Conservation (phyloP, 2,113 vertebrate species). For the Tauraco erythrolophus region DNA sequence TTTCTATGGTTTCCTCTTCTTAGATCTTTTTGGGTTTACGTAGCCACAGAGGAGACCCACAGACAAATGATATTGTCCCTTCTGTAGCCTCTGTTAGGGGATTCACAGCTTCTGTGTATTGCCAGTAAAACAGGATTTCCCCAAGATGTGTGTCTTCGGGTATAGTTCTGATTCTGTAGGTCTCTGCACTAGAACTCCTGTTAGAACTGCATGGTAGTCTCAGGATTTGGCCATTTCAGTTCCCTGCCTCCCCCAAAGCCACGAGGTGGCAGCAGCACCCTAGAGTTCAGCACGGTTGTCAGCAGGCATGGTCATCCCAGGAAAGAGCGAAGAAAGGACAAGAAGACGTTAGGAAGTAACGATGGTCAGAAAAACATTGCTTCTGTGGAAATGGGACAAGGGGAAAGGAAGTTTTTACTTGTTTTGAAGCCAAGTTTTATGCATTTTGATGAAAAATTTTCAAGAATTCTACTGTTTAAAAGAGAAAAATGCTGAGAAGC, state of each 20-base stretch:
- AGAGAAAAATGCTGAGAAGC: not conserved
- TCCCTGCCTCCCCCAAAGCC: not conserved
- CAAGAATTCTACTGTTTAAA: not conserved
- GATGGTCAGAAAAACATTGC: not conserved
- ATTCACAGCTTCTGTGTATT: not conserved
- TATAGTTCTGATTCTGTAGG: not conserved
- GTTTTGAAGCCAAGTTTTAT: not conserved
- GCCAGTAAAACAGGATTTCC: not conserved
- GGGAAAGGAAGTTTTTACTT: not conserved
- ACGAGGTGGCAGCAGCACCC: constrained; percentile 3
- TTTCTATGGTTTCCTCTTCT: not conserved
- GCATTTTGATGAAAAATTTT: not conserved
- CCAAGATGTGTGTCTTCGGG: fast-evolving
- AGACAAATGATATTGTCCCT: not conserved
- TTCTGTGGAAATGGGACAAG: fast-evolving
- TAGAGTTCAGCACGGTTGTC: not conserved
- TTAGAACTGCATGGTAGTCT: fast-evolving
- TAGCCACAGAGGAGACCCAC: not conserved
- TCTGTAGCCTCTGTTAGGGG: not conserved
- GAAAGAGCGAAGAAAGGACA: fast-evolving
- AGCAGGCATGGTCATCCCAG: fast-evolving
- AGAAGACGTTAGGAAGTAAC: fast-evolving
- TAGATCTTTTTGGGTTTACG: not conserved
- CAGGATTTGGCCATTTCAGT: not conserved
- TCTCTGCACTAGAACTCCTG: fast-evolving